Base-by-base conservation (phyloP, 2,888 invertebrate genomes). In the Choristoneura rosaceana region DNA sequence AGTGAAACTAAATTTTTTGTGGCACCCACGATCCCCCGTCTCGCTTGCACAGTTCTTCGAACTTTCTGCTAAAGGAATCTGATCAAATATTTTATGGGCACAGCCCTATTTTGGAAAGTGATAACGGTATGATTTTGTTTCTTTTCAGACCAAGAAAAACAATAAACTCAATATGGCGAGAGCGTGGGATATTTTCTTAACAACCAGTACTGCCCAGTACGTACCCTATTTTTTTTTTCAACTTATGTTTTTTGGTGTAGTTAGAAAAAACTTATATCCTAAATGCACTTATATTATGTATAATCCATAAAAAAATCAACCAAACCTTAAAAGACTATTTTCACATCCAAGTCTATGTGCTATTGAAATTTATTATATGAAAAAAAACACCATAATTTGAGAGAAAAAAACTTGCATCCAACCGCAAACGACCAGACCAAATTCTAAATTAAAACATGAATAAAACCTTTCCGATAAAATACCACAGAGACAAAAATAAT, bases 1-100 rank as follows among this genome's bases (percentile, higher is more conserved):
- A 89, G 89, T 85, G 87, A 88, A 89, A 88, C 83, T 81, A 77
- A 80, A 80, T 87, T 84, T 87, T 85, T 85, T 82, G 80, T 81
- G 74, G 68, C 74, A 77, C 65, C 71, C 75, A 69, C 55, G 67
- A 38, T 61, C 61, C 67, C 41, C 9, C 60, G 41, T 50, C 55
- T 60, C 47, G 55, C 69, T 68, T 69, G 74, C 82, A 80, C 76
- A 74, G 77, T 79, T 79, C 75, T 75, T 60, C 71, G 74, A 78
- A 77, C 68, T 76, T 75, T 66, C 63, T 68, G 70, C 45, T 60
- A n/a, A 55, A 64, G 63, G 65, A 65, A 73, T 69, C 55, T 25
- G 64, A 25, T 52, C 62, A 67, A 67, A 65, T 66, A 65, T 69
- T 58, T 58, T 25, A 69, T 55, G 62, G 25, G 43, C 43, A 43